Percentiles rank a stretch among this genome's conserved stretches.
phyloP scores from a whole-genome alignment of 2,113 vertebrate genomes.

The Rhagologus leucostigma region DNA sequence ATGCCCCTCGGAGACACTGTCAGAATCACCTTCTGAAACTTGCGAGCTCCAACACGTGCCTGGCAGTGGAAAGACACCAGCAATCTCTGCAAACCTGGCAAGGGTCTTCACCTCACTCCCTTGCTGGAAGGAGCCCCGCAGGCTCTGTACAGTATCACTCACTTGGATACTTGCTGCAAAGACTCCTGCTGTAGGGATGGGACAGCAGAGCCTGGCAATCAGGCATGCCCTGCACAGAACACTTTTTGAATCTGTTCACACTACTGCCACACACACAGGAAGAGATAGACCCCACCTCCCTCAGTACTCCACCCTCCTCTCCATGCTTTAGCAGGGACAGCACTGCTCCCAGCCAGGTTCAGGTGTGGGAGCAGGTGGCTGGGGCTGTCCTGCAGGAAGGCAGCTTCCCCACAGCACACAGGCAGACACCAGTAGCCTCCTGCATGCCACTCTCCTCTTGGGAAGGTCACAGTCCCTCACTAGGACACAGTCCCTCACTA shows the following conservation, averaged over 20 bases:
- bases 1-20: slow-evolving; percentile 87
- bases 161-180: neutral
- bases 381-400: neutral
- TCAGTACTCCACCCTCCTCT: neutral
- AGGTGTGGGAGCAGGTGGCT: neutral
- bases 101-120: neutral
- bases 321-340: neutral
- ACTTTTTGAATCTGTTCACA: neutral
- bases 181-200: neutral
- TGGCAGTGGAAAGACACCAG: slow-evolving; percentile 46
- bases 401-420: neutral
- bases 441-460: accelerated
- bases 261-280: neutral
- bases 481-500: neutral
- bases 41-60: slow-evolving; percentile 84
- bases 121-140: neutral
- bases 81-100: neutral
- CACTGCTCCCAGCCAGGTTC: neutral
- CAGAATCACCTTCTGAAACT: slow-evolving; percentile 87
- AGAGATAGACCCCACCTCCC: neutral
- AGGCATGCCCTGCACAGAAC: neutral
- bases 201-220: neutral
- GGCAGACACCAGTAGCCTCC: neutral
- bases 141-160: neutral
- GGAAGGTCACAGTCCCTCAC: neutral